These are phyloP conservation scores for Ceryle rudis DNA, from an alignment of 2,797 vertebrate species.

Conservation along the genomic window DNA sequence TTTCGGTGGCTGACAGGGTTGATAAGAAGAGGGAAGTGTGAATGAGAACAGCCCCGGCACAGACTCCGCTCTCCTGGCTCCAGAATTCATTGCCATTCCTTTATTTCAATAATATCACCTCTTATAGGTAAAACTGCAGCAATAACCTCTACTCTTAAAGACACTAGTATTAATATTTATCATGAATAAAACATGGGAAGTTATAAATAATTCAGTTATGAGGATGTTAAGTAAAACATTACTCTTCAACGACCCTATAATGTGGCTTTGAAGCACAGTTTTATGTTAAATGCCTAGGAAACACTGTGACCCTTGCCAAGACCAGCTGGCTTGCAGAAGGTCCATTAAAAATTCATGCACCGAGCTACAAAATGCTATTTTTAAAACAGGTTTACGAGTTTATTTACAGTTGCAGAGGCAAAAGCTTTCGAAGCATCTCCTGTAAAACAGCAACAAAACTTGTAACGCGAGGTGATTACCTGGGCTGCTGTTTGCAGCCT, in stretches of 20 bases:
- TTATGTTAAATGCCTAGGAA: conserved; percentile 67
- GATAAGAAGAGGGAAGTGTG: conserved; percentile 5
- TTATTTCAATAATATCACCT: conserved; percentile 71
- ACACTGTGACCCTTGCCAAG: conserved; percentile 62
- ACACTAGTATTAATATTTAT: conserved; percentile 73
- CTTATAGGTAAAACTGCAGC: conserved; percentile 67
- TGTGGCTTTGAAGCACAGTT: conserved; percentile 81
- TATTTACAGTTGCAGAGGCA: conserved; percentile 63
- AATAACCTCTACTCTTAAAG: conserved; percentile 72
- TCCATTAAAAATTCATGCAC: conserved; percentile 72
- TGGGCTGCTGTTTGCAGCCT: neutral
- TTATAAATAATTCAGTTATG: conserved; percentile 87
- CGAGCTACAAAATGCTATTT: conserved; percentile 49
- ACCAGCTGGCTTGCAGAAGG: conserved; percentile 65
- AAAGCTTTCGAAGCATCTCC: neutral
- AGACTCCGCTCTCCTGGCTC: neutral
- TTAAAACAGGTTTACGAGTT: conserved; percentile 12
- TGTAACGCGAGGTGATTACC: neutral
- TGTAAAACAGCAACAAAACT: neutral
- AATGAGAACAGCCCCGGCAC: neutral
- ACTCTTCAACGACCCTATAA: conserved; percentile 83
- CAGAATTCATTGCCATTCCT: neutral
- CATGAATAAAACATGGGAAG: conserved; percentile 81
- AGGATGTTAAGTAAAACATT: conserved; percentile 82
- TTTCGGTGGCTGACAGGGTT: neutral